Conservation (phyloP, 1,140 invertebrate species). For the Drosophila prosaltans region DNA sequence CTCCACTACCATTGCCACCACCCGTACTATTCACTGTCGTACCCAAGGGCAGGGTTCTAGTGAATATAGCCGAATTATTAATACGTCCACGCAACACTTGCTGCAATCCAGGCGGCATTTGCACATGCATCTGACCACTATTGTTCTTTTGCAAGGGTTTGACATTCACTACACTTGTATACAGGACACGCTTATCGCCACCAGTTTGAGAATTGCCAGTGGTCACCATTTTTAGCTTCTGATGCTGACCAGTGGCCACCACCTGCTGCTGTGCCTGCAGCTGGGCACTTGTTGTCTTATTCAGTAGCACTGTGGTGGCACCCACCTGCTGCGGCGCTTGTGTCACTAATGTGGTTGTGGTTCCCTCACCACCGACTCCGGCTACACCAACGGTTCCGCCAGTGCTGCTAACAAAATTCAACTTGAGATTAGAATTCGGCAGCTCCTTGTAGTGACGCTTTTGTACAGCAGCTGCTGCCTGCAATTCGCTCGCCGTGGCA, state of each 20-base stretch:
- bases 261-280: conserved; percentile 59
- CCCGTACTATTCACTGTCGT: conserved; percentile 69
- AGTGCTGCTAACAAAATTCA: conserved; percentile 73
- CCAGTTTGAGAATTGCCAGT: conserved; percentile 40
- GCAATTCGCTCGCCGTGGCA: conserved; percentile 69
- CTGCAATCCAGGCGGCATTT: conserved; percentile 66
- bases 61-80: conserved; percentile 76
- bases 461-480: conserved; percentile 61
- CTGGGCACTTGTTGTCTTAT: conserved; percentile 41
- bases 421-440: conserved; percentile 74
- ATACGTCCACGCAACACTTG: conserved; percentile 74
- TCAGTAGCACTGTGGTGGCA: conserved; percentile 68
- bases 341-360: not conserved
- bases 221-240: conserved; percentile 68
- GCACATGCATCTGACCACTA: conserved; percentile 80
- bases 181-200: conserved; percentile 74
- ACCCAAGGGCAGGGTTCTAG: conserved; percentile 70
- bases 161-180: conserved; percentile 77
- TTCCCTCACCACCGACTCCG: not conserved
- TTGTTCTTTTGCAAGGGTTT: conserved; percentile 81
- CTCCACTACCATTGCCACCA: conserved; percentile 24
- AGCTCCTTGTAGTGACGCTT: conserved; percentile 77
- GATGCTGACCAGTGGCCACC: conserved; percentile 52
- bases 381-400: conserved; percentile 20
- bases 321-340: conserved; percentile 51